phyloP scores from a whole-genome alignment of 2,113 vertebrate genomes.

The Natator depressus region DNA sequence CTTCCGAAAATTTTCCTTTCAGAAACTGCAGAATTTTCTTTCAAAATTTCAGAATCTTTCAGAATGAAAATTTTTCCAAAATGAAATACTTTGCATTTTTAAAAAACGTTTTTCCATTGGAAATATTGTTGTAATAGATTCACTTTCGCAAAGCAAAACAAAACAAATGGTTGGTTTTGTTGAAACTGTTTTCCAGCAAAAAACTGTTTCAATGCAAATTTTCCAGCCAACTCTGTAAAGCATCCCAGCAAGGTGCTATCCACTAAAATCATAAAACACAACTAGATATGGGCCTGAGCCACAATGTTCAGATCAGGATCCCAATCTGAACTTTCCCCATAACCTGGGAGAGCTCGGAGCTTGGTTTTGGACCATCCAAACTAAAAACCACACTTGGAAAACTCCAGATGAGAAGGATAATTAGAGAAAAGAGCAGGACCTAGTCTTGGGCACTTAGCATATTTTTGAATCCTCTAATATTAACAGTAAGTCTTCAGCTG shows the following conservation, averaged over 20 bases:
- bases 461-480: not conserved
- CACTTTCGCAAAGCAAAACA: too few species aligned
- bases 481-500: not conserved
- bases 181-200: too few species aligned
- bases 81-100: too few species aligned
- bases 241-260: not conserved
- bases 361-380: not conserved
- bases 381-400: slow-evolving; percentile 16
- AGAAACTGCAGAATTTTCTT: too few species aligned
- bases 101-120: too few species aligned
- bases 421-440: not conserved
- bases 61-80: too few species aligned
- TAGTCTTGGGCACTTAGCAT: not conserved
- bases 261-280: not conserved
- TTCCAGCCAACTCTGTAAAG: too few species aligned
- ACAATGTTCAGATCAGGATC: not conserved
- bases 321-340: not conserved
- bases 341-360: not conserved
- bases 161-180: too few species aligned
- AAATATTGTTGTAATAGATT: too few species aligned
- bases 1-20: too few species aligned
- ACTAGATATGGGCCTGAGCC: not conserved
- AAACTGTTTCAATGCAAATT: too few species aligned
- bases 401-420: not conserved
- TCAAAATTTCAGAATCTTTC: too few species aligned